A percentile compares a stretch with the other conserved stretches of the same genome.
Evolutionary conservation across 2,113 vertebrate genomes (phyloP).

Genomic region (Sinocyclocheilus rhinocerous): DNA sequence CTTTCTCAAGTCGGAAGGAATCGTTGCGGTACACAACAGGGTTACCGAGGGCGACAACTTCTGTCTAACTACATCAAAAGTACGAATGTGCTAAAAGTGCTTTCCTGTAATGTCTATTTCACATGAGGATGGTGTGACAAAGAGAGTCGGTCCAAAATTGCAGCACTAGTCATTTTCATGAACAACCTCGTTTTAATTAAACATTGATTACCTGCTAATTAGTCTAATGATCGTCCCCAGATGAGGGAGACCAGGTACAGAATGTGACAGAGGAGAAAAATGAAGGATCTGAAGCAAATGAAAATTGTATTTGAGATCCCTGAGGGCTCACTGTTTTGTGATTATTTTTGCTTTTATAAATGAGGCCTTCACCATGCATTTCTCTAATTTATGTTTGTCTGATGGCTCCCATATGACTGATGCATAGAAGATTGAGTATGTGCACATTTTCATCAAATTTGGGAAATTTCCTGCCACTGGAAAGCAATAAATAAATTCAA

Average conservation of each 20-base stretch:
- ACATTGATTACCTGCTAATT: constrained; percentile 91
- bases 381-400: constrained; percentile 76
- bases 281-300: constrained; percentile 73
- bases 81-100: constrained; percentile 50
- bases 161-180: constrained; percentile 80
- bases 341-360: constrained; percentile 77
- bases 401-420: constrained; percentile 73
- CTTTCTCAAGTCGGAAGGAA: not conserved
- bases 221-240: constrained; percentile 86
- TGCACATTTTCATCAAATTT: constrained; percentile 75
- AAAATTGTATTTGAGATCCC: constrained; percentile 71
- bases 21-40: not conserved
- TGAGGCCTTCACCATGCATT: constrained; percentile 74
- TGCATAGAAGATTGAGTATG: constrained; percentile 69
- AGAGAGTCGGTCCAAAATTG: constrained; percentile 65
- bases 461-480: constrained; percentile 70
- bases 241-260: constrained; percentile 70
- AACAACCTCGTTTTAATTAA: constrained; percentile 89
- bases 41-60: constrained; percentile 5
- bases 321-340: constrained; percentile 69
- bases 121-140: constrained; percentile 56
- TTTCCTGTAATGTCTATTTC: constrained; percentile 49
- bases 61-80: constrained; percentile 41
- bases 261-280: constrained; percentile 67
- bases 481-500: constrained; percentile 68